Conservation (phyloP, 2,797 vertebrate species). For the Bucorvus abyssinicus region DNA sequence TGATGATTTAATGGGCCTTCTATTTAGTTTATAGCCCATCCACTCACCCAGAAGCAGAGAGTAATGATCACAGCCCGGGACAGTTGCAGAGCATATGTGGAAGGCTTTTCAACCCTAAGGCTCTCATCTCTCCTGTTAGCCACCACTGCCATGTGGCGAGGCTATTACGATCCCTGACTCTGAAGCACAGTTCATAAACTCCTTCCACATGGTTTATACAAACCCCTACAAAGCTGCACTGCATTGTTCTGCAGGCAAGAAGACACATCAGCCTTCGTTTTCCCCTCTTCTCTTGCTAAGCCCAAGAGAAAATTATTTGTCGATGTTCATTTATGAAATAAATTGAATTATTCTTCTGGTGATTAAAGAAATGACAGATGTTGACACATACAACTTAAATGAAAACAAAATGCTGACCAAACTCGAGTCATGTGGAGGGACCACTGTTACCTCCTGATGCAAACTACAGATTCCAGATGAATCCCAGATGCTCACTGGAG, state of each 20-base stretch:
- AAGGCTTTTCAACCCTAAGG: constrained; percentile 12
- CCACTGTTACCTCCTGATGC: constrained; percentile 46
- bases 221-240: neutral
- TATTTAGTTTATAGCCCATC: constrained; percentile 30
- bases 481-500: constrained; percentile 55
- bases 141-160: neutral
- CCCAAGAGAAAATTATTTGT: constrained; percentile 35
- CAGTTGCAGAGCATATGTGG: constrained; percentile 30
- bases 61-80: neutral
- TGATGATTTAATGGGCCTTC: constrained; percentile 7
- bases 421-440: constrained; percentile 27
- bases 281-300: neutral
- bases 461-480: constrained; percentile 62
- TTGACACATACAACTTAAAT: constrained; percentile 43
- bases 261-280: neutral
- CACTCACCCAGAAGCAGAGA: neutral
- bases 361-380: constrained; percentile 55
- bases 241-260: neutral
- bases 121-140: neutral
- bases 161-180: neutral
- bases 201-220: constrained; percentile 1
- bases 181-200: constrained; percentile 8
- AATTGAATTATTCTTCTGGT: constrained; percentile 55
- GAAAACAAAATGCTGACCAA: constrained; percentile 53
- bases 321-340: constrained; percentile 43